These are phyloP conservation scores for Phthorimaea operculella DNA, from an alignment of 1,140 invertebrate genomes.

Conservation along the genomic window DNA sequence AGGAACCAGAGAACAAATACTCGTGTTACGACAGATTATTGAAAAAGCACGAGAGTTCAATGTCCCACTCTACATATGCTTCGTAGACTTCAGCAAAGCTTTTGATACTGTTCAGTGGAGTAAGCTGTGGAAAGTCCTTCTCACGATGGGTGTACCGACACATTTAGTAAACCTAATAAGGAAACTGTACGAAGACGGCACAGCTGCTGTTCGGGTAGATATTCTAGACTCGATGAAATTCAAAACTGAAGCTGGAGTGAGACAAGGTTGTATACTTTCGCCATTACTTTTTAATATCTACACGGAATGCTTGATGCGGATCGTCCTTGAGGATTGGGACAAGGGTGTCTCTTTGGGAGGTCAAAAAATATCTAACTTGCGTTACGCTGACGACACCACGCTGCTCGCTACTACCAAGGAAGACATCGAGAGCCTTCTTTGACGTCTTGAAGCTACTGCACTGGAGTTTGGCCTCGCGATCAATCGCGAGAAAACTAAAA, in stretches of 20 bases:
- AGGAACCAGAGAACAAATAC: too few species aligned
- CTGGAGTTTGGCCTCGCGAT: too few species aligned
- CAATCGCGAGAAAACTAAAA: too few species aligned
- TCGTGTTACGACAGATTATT: too few species aligned
- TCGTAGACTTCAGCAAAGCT: conserved; percentile 18
- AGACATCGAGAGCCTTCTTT: not conserved
- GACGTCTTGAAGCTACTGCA: too few species aligned
- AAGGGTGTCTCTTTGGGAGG: not conserved
- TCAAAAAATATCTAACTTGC: too few species aligned
- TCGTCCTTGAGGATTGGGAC: not conserved
- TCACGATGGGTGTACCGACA: conserved; percentile 20
- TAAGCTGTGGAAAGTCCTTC: too few species aligned
- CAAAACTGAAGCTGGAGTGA: not conserved
- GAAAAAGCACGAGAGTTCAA: conserved; percentile 19
- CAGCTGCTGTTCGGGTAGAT: not conserved
- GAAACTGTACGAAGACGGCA: not conserved
- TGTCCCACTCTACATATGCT: conserved; percentile 9
- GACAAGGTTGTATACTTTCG: conserved; percentile 4
- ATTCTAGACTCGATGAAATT: not conserved
- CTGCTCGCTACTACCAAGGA: too few species aligned
- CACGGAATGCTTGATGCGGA: not conserved
- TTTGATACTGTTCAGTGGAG: too few species aligned
- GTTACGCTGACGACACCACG: too few species aligned
- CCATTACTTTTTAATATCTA: conserved; percentile 5
- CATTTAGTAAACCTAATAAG: conserved; percentile 10